phyloP scores from a whole-genome alignment of 2,113 vertebrate genomes.

The Gracilinanus agilis region DNA sequence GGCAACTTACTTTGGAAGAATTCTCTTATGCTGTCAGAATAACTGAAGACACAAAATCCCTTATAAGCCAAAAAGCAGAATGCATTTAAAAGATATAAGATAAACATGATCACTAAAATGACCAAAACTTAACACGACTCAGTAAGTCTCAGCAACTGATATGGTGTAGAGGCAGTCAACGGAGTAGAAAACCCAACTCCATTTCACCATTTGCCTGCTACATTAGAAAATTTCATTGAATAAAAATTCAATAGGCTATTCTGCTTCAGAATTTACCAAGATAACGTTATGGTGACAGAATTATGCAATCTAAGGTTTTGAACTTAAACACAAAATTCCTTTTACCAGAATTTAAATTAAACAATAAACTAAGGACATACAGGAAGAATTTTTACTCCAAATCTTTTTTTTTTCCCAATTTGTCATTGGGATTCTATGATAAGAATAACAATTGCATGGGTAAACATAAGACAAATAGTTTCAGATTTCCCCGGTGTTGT shows the following conservation, averaged over 20 bases:
- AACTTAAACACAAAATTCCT: constrained; percentile 46
- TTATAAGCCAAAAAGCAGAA: not conserved
- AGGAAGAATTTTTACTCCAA: constrained; percentile 23
- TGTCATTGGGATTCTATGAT: constrained; percentile 1
- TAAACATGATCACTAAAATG: not conserved
- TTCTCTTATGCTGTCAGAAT: constrained; percentile 23
- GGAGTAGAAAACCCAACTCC: constrained; percentile 27
- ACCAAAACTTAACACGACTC: not conserved
- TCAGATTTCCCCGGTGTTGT: not conserved
- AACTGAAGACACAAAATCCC: constrained; percentile 10
- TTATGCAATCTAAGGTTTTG: constrained; percentile 49
- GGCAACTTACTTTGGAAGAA: not conserved
- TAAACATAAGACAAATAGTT: constrained; percentile 18
- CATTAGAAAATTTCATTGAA: constrained; percentile 51
- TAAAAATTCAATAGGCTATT: constrained; percentile 50
- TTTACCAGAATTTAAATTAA: constrained; percentile 34
- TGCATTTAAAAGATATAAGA: constrained; percentile 11
- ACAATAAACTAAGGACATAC: constrained; percentile 15
- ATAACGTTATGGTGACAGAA: constrained; percentile 34
- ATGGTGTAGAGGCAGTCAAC: constrained; percentile 41
- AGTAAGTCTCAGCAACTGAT: constrained; percentile 34
- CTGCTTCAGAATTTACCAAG: constrained; percentile 32
- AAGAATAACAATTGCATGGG: not conserved
- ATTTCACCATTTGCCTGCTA: constrained; percentile 38
- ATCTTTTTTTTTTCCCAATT: constrained; percentile 8